Percentiles rank a stretch among this genome's conserved stretches.
Evolutionary conservation across 2,888 invertebrate genomes (phyloP).

Genomic region (Drosophila limbata): DNA sequence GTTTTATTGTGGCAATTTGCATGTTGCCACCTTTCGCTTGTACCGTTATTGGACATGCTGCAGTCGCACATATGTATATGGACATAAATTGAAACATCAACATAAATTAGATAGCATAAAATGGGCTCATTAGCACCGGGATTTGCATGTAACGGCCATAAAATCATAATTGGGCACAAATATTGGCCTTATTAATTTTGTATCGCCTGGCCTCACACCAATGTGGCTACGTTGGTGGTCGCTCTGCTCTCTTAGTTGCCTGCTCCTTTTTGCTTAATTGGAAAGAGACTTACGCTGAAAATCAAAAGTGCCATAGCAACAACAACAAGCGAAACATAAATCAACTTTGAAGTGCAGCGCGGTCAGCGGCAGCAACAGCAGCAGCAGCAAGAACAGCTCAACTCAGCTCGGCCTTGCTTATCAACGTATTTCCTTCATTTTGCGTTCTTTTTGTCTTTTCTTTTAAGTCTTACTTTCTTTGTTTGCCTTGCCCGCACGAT

Average conservation of each 20-base stretch:
- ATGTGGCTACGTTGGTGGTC: conserved; percentile 58
- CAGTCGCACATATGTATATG: conserved; percentile 15
- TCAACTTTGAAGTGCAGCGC: conserved; percentile 79
- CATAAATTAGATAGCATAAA: conserved; percentile 59
- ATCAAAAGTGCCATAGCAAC: conserved; percentile 71
- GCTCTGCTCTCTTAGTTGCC: conserved; percentile 1
- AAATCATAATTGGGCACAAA: conserved; percentile 50
- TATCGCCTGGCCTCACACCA: background rate
- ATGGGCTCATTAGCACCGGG: conserved; percentile 71
- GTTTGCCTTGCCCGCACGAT: conserved; percentile 67
- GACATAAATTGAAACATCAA: background rate
- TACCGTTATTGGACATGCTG: conserved; percentile 62
- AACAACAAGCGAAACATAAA: conserved; percentile 64
- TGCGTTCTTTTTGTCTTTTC: conserved; percentile 63
- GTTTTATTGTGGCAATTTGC: conserved; percentile 65
- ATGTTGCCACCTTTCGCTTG: conserved; percentile 77
- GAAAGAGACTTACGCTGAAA: conserved; percentile 69
- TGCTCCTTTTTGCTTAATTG: conserved; percentile 64
- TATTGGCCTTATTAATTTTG: conserved; percentile 42
- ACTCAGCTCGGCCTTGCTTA: conserved; percentile 70
- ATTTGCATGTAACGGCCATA: conserved; percentile 74
- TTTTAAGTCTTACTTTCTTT: conserved; percentile 63
- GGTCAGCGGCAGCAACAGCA: conserved; percentile 29
- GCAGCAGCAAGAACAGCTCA: conserved; percentile 21
- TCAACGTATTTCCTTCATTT: conserved; percentile 63